Conservation (phyloP, 2,113 vertebrate genomes). For the Eupsittula cactorum region DNA sequence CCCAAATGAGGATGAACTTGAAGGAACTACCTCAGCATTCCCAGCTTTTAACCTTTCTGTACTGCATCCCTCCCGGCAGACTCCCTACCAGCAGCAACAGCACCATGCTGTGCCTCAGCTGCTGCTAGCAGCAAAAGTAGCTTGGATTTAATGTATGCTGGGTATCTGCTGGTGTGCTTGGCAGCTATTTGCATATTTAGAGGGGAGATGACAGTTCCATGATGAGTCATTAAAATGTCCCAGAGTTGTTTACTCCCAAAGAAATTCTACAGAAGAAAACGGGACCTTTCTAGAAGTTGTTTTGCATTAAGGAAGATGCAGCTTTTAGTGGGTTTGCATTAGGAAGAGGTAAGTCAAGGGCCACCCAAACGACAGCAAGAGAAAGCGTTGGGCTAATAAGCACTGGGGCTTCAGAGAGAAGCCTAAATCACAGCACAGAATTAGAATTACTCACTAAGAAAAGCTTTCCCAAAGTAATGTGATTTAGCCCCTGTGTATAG, state of each 20-base stretch:
- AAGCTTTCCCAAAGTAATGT: not conserved
- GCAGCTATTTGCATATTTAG: not conserved
- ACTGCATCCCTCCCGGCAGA: fast-evolving
- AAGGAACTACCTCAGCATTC: not conserved
- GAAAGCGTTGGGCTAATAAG: not conserved
- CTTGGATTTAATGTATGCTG: not conserved
- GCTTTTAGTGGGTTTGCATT: not conserved
- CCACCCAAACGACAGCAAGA: fast-evolving
- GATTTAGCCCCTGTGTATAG: not conserved
- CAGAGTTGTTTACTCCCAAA: not conserved
- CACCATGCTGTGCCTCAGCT: fast-evolving
- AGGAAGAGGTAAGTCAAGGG: not conserved
- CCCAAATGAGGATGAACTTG: fast-evolving
- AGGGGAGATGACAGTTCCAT: not conserved
- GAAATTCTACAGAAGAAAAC: not conserved
- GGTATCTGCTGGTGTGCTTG: not conserved
- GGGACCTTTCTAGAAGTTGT: not conserved
- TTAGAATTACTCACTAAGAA: not conserved
- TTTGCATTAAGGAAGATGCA: not conserved
- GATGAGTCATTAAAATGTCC: not conserved
- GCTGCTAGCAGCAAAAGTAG: not conserved
- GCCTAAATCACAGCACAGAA: not conserved
- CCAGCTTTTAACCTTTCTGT: not conserved
- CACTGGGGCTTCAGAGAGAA: not conserved
- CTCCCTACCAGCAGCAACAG: fast-evolving